Conservation (phyloP, 2,888 invertebrate species). For the Phalera bucephala region DNA sequence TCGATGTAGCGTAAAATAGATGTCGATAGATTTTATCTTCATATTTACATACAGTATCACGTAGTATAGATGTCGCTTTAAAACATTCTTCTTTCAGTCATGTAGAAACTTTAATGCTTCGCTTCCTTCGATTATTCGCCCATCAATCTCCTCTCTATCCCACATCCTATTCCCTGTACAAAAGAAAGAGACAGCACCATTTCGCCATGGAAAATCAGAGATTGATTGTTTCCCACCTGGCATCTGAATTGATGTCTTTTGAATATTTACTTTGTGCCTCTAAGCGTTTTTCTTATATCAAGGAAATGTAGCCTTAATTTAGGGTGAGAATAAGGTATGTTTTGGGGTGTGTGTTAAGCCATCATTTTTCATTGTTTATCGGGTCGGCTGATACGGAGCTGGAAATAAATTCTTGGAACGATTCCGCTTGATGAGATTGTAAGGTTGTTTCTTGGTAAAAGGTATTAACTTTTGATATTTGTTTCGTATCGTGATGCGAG, state of each 20-base stretch:
- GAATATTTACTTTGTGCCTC: constrained; percentile 35
- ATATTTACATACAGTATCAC: no score
- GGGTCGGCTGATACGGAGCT: constrained; percentile 26
- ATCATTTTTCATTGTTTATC: constrained; percentile 36
- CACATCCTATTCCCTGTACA: constrained; percentile 8
- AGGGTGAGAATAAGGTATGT: constrained; percentile 2
- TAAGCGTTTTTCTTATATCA: constrained; percentile 22
- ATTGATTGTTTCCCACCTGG: constrained; percentile 52
- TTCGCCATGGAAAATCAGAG: constrained; percentile 41
- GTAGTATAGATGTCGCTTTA: no score
- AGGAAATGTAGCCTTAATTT: constrained; percentile 10
- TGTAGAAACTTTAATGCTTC: constrained; percentile 15
- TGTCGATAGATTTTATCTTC: no score
- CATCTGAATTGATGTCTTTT: constrained; percentile 43
- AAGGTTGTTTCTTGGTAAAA: constrained; percentile 10
- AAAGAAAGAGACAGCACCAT: constrained; percentile 27
- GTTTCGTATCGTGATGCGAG: background rate
- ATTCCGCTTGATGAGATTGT: constrained; percentile 16
- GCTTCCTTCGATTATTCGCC: constrained; percentile 32
- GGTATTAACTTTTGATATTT: background rate
- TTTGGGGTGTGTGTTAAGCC: constrained; percentile 8
- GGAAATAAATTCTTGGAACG: constrained; percentile 29
- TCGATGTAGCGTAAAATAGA: no score
- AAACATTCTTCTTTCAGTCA: constrained; percentile 2
- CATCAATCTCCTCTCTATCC: constrained; percentile 28